Evolutionary conservation across 2,113 vertebrate species (phyloP).

Genomic region (Anarhynchus alexandrinus): DNA sequence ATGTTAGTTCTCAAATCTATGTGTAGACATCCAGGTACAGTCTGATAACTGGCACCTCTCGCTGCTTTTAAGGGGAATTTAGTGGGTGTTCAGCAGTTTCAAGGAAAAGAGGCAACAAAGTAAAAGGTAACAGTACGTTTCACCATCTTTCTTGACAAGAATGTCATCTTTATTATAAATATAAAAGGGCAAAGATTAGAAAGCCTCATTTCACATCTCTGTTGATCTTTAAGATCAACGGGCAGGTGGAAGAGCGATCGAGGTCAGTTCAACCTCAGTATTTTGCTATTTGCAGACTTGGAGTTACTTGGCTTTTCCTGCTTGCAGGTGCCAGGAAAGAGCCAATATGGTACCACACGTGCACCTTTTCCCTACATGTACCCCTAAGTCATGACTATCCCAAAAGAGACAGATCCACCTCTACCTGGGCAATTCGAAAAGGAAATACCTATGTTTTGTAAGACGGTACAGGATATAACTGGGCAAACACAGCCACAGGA

Average conservation of each 20-base stretch:
- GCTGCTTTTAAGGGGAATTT: background rate
- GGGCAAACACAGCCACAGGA: background rate
- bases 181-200: background rate
- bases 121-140: background rate
- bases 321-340: background rate
- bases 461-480: background rate
- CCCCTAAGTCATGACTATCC: background rate
- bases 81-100: background rate
- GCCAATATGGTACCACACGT: accelerated
- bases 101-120: background rate
- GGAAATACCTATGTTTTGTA: background rate
- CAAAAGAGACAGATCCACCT: background rate
- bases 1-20: background rate
- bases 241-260: background rate
- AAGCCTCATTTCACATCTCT: background rate
- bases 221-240: background rate
- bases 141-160: background rate
- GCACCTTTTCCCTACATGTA: background rate
- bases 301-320: background rate
- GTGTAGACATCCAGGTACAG: background rate
- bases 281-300: background rate
- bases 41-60: background rate
- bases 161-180: background rate
- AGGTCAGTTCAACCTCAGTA: background rate
- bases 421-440: background rate